These are phyloP conservation scores for Smutsia gigantea DNA, from an alignment of 2,797 vertebrate genomes.

Conservation along the genomic window DNA sequence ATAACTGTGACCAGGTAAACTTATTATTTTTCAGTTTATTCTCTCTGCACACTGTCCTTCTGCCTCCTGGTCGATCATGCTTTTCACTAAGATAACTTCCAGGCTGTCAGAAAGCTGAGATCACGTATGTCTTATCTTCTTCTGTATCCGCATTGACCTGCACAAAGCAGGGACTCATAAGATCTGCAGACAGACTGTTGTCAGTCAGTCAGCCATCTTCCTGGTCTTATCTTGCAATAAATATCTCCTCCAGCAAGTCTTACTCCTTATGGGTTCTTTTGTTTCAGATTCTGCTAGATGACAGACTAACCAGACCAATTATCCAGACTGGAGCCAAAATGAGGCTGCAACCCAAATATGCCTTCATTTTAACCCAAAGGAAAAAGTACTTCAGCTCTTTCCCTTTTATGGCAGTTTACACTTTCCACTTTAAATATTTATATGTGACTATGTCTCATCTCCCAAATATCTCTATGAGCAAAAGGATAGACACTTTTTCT, in stretches of 20 bases:
- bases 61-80: background rate
- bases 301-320: background rate
- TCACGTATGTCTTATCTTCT: background rate
- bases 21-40: background rate
- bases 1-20: background rate
- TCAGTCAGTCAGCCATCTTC: background rate
- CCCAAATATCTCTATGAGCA: background rate
- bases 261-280: background rate
- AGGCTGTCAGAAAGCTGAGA: background rate
- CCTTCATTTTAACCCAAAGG: constrained; percentile 7
- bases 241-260: background rate
- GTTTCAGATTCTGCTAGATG: background rate
- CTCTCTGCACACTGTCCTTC: background rate
- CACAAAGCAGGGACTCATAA: background rate
- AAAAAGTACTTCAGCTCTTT: background rate
- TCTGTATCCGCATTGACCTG: background rate
- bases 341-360: background rate
- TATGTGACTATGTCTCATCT: background rate
- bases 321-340: background rate
- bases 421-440: background rate
- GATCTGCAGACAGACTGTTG: background rate
- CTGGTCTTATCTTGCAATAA: background rate
- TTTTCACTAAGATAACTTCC: background rate
- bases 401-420: background rate
- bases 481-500: constrained; percentile 31